Evolutionary conservation across 2,113 vertebrate species (phyloP), one percentile per base, ranked within the genome.

Genomic region (Cettia cetti): DNA sequence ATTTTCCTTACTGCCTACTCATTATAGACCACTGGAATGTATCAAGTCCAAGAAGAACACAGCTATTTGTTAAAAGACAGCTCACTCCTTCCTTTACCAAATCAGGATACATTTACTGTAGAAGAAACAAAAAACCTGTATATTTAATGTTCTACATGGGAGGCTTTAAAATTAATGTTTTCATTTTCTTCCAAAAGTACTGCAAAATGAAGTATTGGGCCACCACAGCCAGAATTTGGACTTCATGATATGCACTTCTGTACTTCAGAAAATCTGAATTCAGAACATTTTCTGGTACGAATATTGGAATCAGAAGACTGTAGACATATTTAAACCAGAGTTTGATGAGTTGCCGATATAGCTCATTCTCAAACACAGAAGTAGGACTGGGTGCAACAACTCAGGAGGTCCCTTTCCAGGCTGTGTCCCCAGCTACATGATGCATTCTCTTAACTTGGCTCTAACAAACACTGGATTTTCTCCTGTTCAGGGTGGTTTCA

Each of bases 341-440:
- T 52, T 24, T 76, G 44, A 72, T 35, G 59, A 89, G 20, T 22
- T 89, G 57, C 19, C 89, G 44, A 78, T 63, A 66, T 1, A 87
- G 49, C 35, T 79, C 64, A 20, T 14, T 69, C 35, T n/a, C 27
- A 83, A 92, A 83, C 14, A 72, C 19, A 68, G 35, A 66, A 86
- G 24, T 0, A 75, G 22, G 22, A 44, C 35, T 12, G 4, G 10
- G 20, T 31, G 11, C 14, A 47, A 27, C 24, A 16, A 44, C 27
- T 22, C 12, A 68, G 40, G 23, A 60, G 24, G 21, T 82, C 15
- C 21, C 22, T 53, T 87, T 47, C 69, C 37, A 61, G 15, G 13
- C 31, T 71, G 35, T 8, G 6, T 33, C 21, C 37, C 16, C 60
- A 72, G 0, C 10, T 33, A 57, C 1, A 0, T 7, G 10, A 86